Evolutionary conservation across 1,140 invertebrate genomes (phyloP), one percentile per base, ranked within the genome.

Genomic region (Zaprionus inermis): DNA sequence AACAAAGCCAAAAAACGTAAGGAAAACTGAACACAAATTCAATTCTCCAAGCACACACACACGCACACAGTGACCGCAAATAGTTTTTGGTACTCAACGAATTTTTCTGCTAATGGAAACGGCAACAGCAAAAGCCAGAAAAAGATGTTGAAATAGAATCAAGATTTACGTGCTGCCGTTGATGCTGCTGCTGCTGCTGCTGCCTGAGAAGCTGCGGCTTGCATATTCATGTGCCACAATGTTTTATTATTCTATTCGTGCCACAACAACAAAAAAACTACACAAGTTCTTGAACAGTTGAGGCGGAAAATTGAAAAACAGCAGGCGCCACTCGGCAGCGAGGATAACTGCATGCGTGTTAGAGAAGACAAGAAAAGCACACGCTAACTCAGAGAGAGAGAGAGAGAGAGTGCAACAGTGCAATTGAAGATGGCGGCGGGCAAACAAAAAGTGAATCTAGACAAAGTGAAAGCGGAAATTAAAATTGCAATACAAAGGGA

Each of bases 381-480:
- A 52, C 46, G 54, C 28, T 88, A 86, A 86, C 88, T 75, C 83
- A 88, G 49, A 57, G 57, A 24, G 46, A 56, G 46, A 58, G 63
- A 49, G 69, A 20, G 41, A 41, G 12, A 7, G 30, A 34, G 24
- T 1, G 34, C 16, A 58, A 16, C 22, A 41, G 28, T 38, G 68
- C 68, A 69, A 74, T 66, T 68, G 79, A 63, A 74, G 60, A 52
- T 57, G 68, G 24, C 24, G 24, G 59, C 67, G 57, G 71, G 44
- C 73, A 65, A 78, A 76, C 55, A 83, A 79, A 63, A 79, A 88
- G 66, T 66, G 79, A 88, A 86, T 86, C 84, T 83, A 89, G 83
- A 88, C 83, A 88, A 89, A 88, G 83, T 88, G 77, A 88, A 89
- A 89, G 83, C 83, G 83, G 83, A 88, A 88, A 88, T 88, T 88